Evolutionary conservation across 2,113 vertebrate species (phyloP), one percentile per base, ranked within the genome.

Genomic region (Polypterus senegalus): DNA sequence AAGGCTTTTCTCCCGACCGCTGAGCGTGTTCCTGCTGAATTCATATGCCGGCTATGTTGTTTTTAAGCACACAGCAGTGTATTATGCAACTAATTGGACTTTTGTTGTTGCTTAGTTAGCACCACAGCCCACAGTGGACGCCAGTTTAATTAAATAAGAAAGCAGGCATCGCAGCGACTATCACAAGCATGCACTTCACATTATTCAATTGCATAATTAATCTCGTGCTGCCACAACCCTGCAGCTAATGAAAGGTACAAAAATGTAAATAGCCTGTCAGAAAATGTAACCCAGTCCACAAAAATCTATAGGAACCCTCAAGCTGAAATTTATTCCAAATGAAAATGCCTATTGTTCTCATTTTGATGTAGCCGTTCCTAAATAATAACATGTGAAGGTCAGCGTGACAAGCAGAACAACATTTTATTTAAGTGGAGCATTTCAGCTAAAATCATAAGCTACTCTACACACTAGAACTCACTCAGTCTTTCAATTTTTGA

Each of bases 111-210:
- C 56, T 45, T 58, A 58, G 56, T 45, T 58, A 5, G 56, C 56
- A 27, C 56, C 27, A 52, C 51, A 8, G 6, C 56, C 44, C 46
- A 45, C 5, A 58, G 44, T 58, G 8, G n/a, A 45, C 43, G 8
- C 4, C 9, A 45, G 44, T 58, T 81, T 81, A 75, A 80, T 82
- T 85, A 77, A 68, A 63, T 69, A 67, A 66, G 69, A 78, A 75
- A 74, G 71, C 70, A 68, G 71, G 71, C 70, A 77, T 81, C 81
- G 75, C 73, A 81, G 80, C 80, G 82, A 77, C 65, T 81, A 79
- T 81, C 81, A 78, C 74, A 77, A 81, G 77, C 78, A 80, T 78
- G 83, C 77, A 80, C 76, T 62, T 69, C 73, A 63, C 69, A 64
- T 71, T 78, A 69, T 27, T 27, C 27, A 27, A 27, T 71, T 71